Evolutionary conservation across 2,888 invertebrate genomes (phyloP), one percentile per base, ranked within the genome.

Genomic region (Allolobophora icterica): DNA sequence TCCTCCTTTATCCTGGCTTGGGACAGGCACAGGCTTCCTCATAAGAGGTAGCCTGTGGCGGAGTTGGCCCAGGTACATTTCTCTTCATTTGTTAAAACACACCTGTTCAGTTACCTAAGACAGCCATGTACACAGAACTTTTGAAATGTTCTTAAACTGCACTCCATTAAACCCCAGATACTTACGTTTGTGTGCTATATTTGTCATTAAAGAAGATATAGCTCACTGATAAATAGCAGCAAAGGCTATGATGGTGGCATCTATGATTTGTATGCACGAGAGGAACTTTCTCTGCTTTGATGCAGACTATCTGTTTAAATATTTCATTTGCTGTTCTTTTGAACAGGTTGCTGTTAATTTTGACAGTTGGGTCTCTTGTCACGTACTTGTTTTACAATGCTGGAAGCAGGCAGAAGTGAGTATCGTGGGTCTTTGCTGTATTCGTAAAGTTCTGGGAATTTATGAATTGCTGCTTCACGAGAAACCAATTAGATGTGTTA

Each of bases 321-420:
- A n/a, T 71, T n/a, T 71, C 71, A 11, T 71, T 30, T 71, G 30
- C 3, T 71, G 71, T 71, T 87, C 24, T 21, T 87, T 35, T 87
- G 35, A 34, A 87, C 38, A 87, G 87, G 38, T 87, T 87, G 87
- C 87, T 87, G 34, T 35, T 87, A 2, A 34, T 15, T 34, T 3
- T 87, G n/a, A 35, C 87, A 17, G 15, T 87, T 87, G 87, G 87
- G 35, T 35, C n/a, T 3, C 87, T 87, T 87, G 38, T 87, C n/a
- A 38, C 38, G 19, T 87, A 87, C 38, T 87, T 87, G 87, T 33
- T 87, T 87, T 87, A 87, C 87, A 87, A 87, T 87, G 87, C 87
- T 34, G 87, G 87, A 34, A 87, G 38, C 35, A 87, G 35, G 24
- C 87, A 87, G 87, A 87, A 87, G 87, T 87, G 38, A 24, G 34